Evolutionary conservation across 2,888 invertebrate species (phyloP), one percentile per base, ranked within the genome.

Genomic region (Ischnura elegans): DNA sequence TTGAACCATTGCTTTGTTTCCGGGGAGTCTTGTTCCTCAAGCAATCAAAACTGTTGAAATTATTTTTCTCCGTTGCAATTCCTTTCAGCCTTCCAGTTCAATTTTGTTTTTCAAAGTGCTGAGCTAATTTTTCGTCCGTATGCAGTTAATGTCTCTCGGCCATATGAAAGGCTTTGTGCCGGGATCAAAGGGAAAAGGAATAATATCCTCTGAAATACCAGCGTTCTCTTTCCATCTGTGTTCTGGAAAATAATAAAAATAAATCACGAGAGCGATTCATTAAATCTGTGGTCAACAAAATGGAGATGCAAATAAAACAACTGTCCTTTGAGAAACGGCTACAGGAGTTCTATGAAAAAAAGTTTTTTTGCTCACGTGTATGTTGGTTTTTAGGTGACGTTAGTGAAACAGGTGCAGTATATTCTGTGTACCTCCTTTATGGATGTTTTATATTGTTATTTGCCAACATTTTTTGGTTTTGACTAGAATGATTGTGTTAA

Each of bases 141-240:
- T n/a, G 61, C 61, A 5, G 61, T 5, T n/a, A 61, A 61, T n/a
- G 61, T 25, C n/a, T 61, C n/a, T 61, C n/a, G 25, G n/a, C n/a
- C 61, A 61, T n/a, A n/a, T 61, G n/a, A n/a, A 4, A 61, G 61
- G n/a, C 61, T n/a, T 19, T 2, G 21, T 19, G 51, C 61, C 61
- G 21, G n/a, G 61, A n/a, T 61, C 61, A 61, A 61, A 61, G 61
- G n/a, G 61, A 61, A 61, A 61, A 61, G 61, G 61, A 61, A 51
- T 61, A 19, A 61, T n/a, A 19, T 51, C 8, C 16, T 61, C n/a
- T 61, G 61, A 61, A 61, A 61, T 61, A 61, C 25, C n/a, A 8
- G n/a, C 3, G 61, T 13, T 61, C 61, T 61, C 61, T 61, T n/a
- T 61, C 61, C 6, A n/a, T 61, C n/a, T n/a, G 61, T 61, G 61